Percentiles rank a stretch among this genome's conserved stretches.
These are phyloP conservation scores for Polyommatus iphigenia DNA, from an alignment of 2,888 invertebrate species.

Conservation along the genomic window DNA sequence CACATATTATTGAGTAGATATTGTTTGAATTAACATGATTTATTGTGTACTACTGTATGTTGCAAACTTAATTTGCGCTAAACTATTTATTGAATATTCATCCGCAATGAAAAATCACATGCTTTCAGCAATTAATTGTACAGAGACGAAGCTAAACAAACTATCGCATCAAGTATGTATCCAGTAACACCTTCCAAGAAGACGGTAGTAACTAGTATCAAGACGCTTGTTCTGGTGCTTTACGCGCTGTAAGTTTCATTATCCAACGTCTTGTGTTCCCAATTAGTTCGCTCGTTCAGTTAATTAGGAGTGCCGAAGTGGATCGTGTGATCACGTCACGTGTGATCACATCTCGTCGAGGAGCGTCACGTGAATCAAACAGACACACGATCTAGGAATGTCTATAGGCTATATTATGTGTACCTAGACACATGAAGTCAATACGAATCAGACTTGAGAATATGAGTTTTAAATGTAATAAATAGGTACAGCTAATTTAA, in stretches of 20 bases:
- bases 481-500: too few relatives aligned
- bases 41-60: too few relatives aligned
- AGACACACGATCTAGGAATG: slow-evolving; percentile 15
- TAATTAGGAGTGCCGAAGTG: slow-evolving; percentile 23
- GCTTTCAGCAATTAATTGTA: too few relatives aligned
- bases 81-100: too few relatives aligned
- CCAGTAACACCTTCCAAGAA: not conserved
- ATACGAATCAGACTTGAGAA: too few relatives aligned
- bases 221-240: not conserved
- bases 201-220: not conserved
- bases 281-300: slow-evolving; percentile 29
- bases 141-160: not conserved
- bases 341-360: not conserved
- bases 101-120: not conserved
- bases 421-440: not conserved
- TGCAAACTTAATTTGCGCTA: too few relatives aligned
- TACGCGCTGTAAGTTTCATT: slow-evolving; percentile 37
- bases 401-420: not conserved
- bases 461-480: too few relatives aligned
- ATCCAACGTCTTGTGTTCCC: slow-evolving; percentile 24
- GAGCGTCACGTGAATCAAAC: slow-evolving; percentile 10
- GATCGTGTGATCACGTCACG: slow-evolving; percentile 23
- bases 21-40: too few relatives aligned
- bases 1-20: too few relatives aligned
- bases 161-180: not conserved